phyloP scores from a whole-genome alignment of 2,113 vertebrate genomes.

The Verasper variegatus region DNA sequence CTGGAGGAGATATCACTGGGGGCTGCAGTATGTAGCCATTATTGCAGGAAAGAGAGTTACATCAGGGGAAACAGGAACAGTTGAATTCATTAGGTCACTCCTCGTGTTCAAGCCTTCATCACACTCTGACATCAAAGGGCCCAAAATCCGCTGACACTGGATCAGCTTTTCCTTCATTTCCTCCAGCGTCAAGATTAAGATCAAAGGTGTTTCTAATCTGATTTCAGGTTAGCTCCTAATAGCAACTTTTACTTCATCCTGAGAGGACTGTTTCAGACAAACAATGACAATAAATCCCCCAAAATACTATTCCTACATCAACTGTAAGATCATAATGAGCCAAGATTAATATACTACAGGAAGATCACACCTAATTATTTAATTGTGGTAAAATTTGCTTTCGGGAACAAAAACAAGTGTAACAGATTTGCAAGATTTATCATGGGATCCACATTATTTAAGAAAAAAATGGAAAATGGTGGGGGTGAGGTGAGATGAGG shows the following conservation, averaged over 20 bases:
- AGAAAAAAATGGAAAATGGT: not conserved
- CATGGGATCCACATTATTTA: too few relatives aligned
- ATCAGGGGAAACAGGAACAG: conserved; percentile 61
- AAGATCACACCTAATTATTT: too few relatives aligned
- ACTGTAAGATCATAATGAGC: too few relatives aligned
- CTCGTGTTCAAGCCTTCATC: conserved; percentile 37
- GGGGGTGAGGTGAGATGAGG: not conserved
- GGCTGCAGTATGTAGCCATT: conserved; percentile 3
- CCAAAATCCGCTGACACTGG: conserved; percentile 61
- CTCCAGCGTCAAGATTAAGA: conserved; percentile 66
- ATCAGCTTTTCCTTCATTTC: conserved; percentile 69
- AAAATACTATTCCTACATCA: not conserved
- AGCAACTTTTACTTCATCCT: conserved; percentile 42
- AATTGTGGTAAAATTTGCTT: not conserved
- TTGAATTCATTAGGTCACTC: conserved; percentile 59
- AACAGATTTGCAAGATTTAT: too few relatives aligned
- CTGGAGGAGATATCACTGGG: conserved; percentile 5
- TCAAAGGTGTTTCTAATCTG: conserved; percentile 69
- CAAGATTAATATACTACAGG: not conserved
- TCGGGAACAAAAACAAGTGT: too few relatives aligned
- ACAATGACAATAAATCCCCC: not conserved
- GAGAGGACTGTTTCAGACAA: not conserved
- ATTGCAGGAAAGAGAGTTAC: conserved; percentile 32
- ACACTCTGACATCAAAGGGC: conserved; percentile 63
- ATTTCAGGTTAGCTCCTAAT: conserved; percentile 61